A percentile compares a stretch with the other conserved stretches of the same genome.
phyloP scores from a whole-genome alignment of 2,797 vertebrate species.

The Cossypha caffra region DNA sequence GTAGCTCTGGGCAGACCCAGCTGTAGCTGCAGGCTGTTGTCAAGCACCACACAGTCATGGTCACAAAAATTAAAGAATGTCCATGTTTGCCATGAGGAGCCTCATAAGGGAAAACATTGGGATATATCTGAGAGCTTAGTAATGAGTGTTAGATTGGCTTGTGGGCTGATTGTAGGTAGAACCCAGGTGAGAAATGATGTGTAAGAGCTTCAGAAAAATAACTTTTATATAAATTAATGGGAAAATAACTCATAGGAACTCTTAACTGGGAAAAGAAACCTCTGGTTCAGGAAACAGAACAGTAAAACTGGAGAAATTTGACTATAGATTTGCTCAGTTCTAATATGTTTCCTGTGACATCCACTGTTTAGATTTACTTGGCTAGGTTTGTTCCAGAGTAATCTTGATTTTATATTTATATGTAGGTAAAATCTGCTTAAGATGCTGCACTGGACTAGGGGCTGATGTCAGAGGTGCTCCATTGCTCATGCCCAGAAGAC shows the following conservation, averaged over 20 bases:
- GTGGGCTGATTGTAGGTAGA: neutral
- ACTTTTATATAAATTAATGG: neutral
- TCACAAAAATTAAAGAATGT: neutral
- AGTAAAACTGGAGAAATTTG: neutral
- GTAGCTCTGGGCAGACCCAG: neutral
- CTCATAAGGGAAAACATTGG: neutral
- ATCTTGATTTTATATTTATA: neutral
- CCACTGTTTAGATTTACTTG: neutral
- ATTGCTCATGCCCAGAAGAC: neutral
- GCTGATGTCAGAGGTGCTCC: neutral
- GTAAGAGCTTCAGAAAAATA: neutral
- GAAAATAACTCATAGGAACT: neutral
- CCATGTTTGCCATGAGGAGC: neutral
- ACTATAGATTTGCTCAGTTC: neutral
- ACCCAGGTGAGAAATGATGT: neutral
- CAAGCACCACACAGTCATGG: neutral
- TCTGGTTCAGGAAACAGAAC: neutral
- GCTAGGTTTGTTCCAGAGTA: neutral
- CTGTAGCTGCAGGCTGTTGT: neutral
- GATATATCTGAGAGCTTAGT: neutral
- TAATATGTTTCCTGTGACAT: neutral
- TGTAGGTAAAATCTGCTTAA: neutral
- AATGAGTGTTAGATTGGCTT: neutral
- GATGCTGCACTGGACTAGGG: neutral
- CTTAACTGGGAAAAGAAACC: neutral